phyloP scores from a whole-genome alignment of 2,797 vertebrate genomes.

The Pseudomugil gertrudae region DNA sequence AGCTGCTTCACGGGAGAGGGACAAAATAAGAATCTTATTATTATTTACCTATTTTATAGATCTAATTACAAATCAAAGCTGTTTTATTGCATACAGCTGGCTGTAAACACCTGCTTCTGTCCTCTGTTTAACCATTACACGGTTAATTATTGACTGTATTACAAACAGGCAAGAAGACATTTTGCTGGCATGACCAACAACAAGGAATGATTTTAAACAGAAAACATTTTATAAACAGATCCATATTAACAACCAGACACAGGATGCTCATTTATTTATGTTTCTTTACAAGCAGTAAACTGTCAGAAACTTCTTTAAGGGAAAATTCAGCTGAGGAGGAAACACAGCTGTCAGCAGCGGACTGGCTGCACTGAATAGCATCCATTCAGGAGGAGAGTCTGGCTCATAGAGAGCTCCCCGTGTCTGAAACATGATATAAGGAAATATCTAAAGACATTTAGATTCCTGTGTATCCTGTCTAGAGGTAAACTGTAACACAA shows the following conservation, averaged over 20 bases:
- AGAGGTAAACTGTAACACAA: constrained; percentile 45
- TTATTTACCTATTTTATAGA: not conserved
- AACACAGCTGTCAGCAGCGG: constrained; percentile 1
- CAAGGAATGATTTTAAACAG: not conserved
- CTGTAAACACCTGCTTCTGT: constrained; percentile 23
- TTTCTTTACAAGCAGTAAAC: not conserved
- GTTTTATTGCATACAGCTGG: constrained; percentile 11
- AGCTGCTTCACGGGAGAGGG: constrained; percentile 19
- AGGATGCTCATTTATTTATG: not conserved
- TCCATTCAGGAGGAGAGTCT: constrained; percentile 9
- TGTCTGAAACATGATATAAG: constrained; percentile 41
- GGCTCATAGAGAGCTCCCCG: not conserved
- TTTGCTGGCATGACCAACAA: not conserved
- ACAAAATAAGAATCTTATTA: constrained; percentile 6
- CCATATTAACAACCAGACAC: not conserved
- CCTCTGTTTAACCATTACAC: constrained; percentile 22
- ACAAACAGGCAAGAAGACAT: not conserved
- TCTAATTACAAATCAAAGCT: constrained; percentile 10
- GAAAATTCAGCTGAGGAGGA: too few species aligned
- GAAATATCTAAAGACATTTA: constrained; percentile 42
- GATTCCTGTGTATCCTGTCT: constrained; percentile 13
- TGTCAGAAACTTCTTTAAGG: not conserved
- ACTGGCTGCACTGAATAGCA: constrained; percentile 23
- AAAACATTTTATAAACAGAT: not conserved
- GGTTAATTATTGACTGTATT: constrained; percentile 49